Conservation (phyloP, 2,113 vertebrate genomes). For the Muscicapa adusta region DNA sequence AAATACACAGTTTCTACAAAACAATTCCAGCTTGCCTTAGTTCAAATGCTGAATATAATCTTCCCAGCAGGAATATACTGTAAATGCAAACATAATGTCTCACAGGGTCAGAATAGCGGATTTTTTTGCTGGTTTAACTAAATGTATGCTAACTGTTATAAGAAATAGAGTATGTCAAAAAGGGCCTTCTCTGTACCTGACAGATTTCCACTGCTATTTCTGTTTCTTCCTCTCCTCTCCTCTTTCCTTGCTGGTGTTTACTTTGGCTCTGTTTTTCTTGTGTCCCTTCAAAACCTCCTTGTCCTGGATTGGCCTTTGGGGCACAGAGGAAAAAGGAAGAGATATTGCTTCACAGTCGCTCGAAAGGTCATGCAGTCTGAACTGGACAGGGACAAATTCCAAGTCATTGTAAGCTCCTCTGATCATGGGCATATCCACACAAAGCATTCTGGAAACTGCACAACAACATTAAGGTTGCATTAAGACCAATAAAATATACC, state of each 20-base stretch:
- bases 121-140: not conserved
- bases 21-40: not conserved
- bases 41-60: not conserved
- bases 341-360: not conserved
- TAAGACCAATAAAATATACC: not conserved
- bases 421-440: not conserved
- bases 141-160: not conserved
- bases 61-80: not conserved
- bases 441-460: not conserved
- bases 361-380: not conserved
- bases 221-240: not conserved
- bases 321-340: not conserved
- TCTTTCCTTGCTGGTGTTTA: not conserved
- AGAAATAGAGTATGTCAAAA: not conserved
- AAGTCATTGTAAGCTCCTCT: not conserved
- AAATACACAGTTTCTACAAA: not conserved
- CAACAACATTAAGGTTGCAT: not conserved
- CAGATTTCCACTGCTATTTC: not conserved
- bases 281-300: not conserved
- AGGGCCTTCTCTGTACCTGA: not conserved
- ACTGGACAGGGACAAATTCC: not conserved
- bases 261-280: not conserved
- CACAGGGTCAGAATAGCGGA: not conserved
- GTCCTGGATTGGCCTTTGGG: constrained; percentile 1
- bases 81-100: not conserved